phyloP scores from a whole-genome alignment of 2,888 invertebrate genomes.

The Ferdinandea cuprea region DNA sequence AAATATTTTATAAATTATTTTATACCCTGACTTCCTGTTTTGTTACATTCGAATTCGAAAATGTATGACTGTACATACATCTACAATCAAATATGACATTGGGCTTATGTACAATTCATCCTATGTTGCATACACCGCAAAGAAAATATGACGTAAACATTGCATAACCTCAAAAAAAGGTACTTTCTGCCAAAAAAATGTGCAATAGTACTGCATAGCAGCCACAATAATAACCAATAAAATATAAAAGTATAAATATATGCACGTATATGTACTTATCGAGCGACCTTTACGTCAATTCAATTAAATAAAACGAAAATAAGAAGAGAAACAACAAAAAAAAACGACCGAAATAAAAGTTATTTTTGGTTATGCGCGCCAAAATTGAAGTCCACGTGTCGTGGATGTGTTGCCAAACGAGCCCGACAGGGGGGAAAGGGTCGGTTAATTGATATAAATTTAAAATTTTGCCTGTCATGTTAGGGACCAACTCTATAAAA shows the following conservation, averaged over 20 bases:
- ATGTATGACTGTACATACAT: constrained; percentile 1
- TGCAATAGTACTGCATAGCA: constrained; percentile 29
- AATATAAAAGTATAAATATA: not conserved
- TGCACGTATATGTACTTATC: not conserved
- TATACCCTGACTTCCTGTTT: constrained; percentile 48
- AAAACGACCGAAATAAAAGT: not conserved
- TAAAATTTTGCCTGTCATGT: constrained; percentile 1
- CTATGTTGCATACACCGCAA: constrained; percentile 26
- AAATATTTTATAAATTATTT: constrained; percentile 38
- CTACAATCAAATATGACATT: constrained; percentile 57
- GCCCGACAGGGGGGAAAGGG: constrained; percentile 8
- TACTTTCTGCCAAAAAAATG: constrained; percentile 59
- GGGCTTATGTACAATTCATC: constrained; percentile 30
- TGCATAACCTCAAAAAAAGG: constrained; percentile 57
- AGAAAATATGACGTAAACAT: constrained; percentile 52
- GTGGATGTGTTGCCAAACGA: not conserved
- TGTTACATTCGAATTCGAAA: constrained; percentile 15
- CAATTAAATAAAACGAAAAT: constrained; percentile 33
- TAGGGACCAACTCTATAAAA: constrained; percentile 1
- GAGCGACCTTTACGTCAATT: constrained; percentile 53
- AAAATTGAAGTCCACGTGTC: constrained; percentile 39
- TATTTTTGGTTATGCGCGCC: constrained; percentile 36
- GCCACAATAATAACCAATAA: constrained; percentile 1
- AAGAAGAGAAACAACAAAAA: not conserved
- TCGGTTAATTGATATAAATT: constrained; percentile 25